A percentile compares a stretch with the other conserved stretches of the same genome.
Evolutionary conservation across 2,888 invertebrate genomes (phyloP).

Genomic region (Toxonevra muliebris): DNA sequence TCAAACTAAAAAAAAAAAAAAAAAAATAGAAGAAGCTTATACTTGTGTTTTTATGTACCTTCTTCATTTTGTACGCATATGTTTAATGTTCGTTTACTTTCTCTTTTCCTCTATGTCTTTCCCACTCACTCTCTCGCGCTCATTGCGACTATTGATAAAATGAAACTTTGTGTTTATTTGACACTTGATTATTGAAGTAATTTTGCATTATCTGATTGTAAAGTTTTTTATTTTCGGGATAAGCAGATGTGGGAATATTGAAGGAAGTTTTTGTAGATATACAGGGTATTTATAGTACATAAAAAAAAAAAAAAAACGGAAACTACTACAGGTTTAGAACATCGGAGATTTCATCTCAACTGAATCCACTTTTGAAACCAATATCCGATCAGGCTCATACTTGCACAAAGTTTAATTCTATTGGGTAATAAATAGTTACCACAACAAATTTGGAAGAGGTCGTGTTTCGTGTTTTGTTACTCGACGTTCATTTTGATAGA

Average conservation of each 20-base stretch:
- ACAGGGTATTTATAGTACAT: constrained; percentile 15
- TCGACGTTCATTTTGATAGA: no score
- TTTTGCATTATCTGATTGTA: constrained; percentile 34
- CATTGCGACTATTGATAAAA: constrained; percentile 12
- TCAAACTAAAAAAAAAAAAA: no score
- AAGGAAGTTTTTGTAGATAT: not conserved
- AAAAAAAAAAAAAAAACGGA: not conserved
- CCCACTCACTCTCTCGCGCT: not conserved
- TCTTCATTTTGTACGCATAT: not conserved
- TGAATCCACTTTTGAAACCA: no score
- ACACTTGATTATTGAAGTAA: constrained; percentile 34
- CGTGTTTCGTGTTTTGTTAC: no score
- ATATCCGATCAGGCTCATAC: no score
- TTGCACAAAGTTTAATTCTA: no score
- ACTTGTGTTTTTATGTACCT: not conserved
- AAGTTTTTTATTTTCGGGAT: constrained; percentile 18
- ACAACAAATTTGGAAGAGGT: no score
- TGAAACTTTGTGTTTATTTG: constrained; percentile 29
- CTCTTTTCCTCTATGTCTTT: not conserved
- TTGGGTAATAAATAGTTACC: no score
- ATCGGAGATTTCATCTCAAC: no score
- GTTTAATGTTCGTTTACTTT: not conserved
- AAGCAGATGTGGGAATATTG: not conserved
- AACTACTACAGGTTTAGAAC: no score
- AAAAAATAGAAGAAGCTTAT: no score